These are phyloP conservation scores for Phalacrocorax pelagicus DNA, from an alignment of 2,113 vertebrate genomes.

Conservation along the genomic window DNA sequence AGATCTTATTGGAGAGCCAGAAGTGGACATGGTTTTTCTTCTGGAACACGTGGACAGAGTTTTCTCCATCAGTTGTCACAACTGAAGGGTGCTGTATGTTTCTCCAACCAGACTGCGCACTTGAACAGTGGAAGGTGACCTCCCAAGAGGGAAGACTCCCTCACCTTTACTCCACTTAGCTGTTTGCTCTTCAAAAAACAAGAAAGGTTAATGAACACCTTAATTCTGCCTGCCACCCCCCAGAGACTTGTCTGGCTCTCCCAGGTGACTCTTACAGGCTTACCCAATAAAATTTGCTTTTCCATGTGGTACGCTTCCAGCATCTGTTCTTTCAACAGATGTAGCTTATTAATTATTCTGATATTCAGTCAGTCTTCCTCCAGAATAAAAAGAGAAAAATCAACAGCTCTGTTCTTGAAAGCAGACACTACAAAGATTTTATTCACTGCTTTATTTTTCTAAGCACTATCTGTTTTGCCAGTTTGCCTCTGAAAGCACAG, in stretches of 20 bases:
- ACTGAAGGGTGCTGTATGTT: background rate
- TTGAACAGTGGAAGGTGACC: background rate
- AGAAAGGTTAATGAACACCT: background rate
- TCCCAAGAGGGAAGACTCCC: background rate
- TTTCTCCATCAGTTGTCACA: background rate
- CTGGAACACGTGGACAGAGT: background rate
- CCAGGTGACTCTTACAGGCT: background rate
- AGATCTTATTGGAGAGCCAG: background rate
- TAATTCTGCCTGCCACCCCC: background rate
- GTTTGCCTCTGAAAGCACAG: slow-evolving; percentile 39
- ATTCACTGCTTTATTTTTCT: slow-evolving; percentile 46
- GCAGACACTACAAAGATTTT: slow-evolving; percentile 35
- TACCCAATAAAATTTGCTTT: background rate
- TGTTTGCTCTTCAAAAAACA: background rate
- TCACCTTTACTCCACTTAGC: background rate
- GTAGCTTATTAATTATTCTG: slow-evolving; percentile 28
- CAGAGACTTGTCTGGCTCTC: background rate
- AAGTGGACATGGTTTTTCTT: background rate
- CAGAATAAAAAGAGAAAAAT: background rate
- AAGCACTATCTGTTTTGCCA: slow-evolving; percentile 28
- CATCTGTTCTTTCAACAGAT: slow-evolving; percentile 15
- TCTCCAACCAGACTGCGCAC: background rate
- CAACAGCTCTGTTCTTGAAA: slow-evolving; percentile 19
- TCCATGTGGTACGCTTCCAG: background rate
- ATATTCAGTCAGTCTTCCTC: background rate